Percentiles rank a stretch among this genome's conserved stretches.
phyloP scores from a whole-genome alignment of 2,113 vertebrate genomes.

The Bujurquina vittata region DNA sequence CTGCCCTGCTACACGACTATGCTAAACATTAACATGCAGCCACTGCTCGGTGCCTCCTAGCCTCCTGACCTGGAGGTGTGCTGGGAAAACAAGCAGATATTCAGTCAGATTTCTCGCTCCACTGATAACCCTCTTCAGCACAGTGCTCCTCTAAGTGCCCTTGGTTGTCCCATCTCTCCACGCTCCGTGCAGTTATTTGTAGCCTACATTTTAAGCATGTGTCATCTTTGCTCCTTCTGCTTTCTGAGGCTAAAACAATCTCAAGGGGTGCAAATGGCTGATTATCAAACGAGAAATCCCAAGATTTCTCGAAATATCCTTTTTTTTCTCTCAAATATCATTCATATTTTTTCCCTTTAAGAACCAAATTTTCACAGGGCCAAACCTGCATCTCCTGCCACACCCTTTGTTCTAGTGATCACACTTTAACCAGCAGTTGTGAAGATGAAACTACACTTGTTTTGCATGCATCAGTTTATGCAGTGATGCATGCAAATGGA shows the following conservation, averaged over 20 bases:
- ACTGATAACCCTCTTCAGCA: conserved; percentile 57
- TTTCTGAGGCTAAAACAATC: not conserved
- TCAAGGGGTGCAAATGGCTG: conserved; percentile 33
- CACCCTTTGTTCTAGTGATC: not conserved
- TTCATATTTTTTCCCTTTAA: no score
- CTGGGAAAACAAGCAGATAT: conserved; percentile 56
- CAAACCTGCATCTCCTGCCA: not conserved
- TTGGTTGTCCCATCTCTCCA: conserved; percentile 55
- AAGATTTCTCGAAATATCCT: not conserved
- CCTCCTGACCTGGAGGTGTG: conserved; percentile 69
- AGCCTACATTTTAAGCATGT: conserved; percentile 37
- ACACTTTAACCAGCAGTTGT: not conserved
- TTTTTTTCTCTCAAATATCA: no score
- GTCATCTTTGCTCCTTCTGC: not conserved
- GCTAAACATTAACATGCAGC: conserved; percentile 38
- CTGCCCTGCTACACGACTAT: not conserved
- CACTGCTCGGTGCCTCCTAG: conserved; percentile 12
- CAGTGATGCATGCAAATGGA: not conserved
- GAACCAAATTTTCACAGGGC: not conserved
- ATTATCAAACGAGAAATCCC: conserved; percentile 41
- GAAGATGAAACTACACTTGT: conserved; percentile 27
- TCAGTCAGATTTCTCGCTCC: conserved; percentile 75
- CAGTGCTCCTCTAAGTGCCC: conserved; percentile 68
- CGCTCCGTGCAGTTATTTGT: conserved; percentile 9
- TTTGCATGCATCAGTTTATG: conserved; percentile 13